Evolutionary conservation across 2,888 invertebrate genomes (phyloP).

Genomic region (Xestia ashworthii): DNA sequence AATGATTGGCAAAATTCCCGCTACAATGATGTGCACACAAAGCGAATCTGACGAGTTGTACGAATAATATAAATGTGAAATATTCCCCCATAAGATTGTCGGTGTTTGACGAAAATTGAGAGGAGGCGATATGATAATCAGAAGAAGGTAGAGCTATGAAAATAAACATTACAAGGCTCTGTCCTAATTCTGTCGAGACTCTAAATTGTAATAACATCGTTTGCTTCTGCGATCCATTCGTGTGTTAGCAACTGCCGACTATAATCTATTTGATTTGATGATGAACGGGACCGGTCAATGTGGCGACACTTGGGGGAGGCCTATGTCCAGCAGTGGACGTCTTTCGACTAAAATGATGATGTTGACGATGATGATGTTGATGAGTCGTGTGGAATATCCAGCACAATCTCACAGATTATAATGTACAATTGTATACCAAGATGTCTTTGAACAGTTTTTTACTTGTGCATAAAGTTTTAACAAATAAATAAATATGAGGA

Average conservation of each 20-base stretch:
- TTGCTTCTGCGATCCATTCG: slow-evolving; percentile 31
- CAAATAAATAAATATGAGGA: neutral
- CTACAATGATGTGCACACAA: slow-evolving; percentile 25
- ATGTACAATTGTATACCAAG: neutral
- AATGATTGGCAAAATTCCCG: slow-evolving; percentile 8
- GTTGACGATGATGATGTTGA: no score
- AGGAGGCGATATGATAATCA: neutral
- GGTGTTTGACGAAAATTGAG: neutral
- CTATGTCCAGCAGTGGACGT: no score
- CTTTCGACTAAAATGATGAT: no score
- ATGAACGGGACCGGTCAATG: no score
- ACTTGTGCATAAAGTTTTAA: no score
- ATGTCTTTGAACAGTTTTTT: neutral
- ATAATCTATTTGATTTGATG: neutral
- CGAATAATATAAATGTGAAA: slow-evolving; percentile 7
- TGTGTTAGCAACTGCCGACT: neutral
- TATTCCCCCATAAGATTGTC: neutral
- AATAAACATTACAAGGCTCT: neutral
- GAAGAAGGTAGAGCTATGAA: neutral
- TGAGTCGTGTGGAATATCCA: neutral
- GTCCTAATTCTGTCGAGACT: neutral
- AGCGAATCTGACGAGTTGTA: slow-evolving; percentile 44
- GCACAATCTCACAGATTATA: neutral
- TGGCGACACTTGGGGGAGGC: no score
- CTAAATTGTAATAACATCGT: neutral